Conservation (phyloP, 1,140 invertebrate species). For the Polyergus mexicanus region DNA sequence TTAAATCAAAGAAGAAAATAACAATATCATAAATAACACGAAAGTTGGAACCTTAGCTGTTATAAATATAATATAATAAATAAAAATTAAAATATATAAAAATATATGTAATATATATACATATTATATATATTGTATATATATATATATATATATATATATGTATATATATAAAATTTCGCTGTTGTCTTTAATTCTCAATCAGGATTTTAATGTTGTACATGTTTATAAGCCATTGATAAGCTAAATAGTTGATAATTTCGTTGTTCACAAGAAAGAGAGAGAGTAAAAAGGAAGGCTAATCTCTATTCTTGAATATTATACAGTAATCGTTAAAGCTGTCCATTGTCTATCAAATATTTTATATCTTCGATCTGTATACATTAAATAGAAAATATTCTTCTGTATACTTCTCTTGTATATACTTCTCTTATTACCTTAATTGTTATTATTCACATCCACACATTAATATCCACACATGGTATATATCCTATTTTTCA, state of each 20-base stretch:
- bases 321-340: conserved; percentile 77
- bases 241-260: conserved; percentile 60
- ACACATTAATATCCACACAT: neutral
- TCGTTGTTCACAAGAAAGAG: conserved; percentile 59
- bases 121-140: neutral
- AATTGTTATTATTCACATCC: neutral
- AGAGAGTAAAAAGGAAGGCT: conserved; percentile 51
- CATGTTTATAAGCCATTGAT: conserved; percentile 65
- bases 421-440: conserved; percentile 27
- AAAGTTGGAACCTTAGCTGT: conserved; percentile 25
- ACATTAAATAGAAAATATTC: conserved; percentile 83
- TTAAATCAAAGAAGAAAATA: conserved; percentile 54
- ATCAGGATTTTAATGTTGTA: conserved; percentile 63
- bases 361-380: conserved; percentile 82
- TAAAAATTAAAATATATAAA: neutral
- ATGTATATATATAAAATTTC: neutral
- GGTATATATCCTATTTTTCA: too few species aligned
- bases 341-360: conserved; percentile 80
- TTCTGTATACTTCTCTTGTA: conserved; percentile 72
- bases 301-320: conserved; percentile 72
- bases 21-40: neutral
- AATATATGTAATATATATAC: neutral
- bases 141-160: neutral
- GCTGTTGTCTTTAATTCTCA: conserved; percentile 68
- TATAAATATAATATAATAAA: conserved; percentile 5